Evolutionary conservation across 1,140 invertebrate genomes (phyloP), one percentile per base, ranked within the genome.

Genomic region (Eueides isabella): DNA sequence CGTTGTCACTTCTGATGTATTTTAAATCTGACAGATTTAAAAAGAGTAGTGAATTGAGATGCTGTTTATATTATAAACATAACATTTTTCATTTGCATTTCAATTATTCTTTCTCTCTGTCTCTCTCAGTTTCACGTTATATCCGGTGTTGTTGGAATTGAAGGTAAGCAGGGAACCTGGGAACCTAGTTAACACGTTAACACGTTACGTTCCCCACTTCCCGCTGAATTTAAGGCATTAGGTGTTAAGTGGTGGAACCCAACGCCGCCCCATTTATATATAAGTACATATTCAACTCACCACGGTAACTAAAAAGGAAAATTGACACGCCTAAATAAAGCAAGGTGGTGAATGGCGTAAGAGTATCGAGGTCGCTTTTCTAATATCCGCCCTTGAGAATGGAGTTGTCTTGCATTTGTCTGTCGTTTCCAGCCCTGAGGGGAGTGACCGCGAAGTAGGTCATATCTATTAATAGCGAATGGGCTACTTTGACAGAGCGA

Each of bases 381-480:
- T 70, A 70, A 62, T 70, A 65, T 65, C 33, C 71, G 74, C 69
- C 74, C 74, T 75, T 75, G 68, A 75, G 71, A 55, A 55, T 55
- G 23, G 48, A 55, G 19, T 55, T 61, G 35, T 35, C 63, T 48
- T 69, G 48, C 30, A 44, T 69, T 71, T 61, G 64, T 70, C 61
- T 70, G 29, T 61, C 70, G 31, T 41, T 61, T 33, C 74, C 29
- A 75, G 69, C 74, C 69, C 68, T 19, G 63, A 35, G 69, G 74
- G 71, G 68, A 62, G 28, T 71, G 74, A 29, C 74, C 74, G 74
- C 6, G 48, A 75, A 67, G 35, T 75, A n/a, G 74, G 74, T 75
- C 74, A 75, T 68, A 62, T 66, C 65, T 75, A 75, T 71, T 67
- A 71, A 75, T 73, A 73, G 65, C 30, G 63, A 71, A 65, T 55